A percentile compares a stretch with the other conserved stretches of the same genome.
These are phyloP conservation scores for Montipora foliosa DNA, from an alignment of 64 coral and sea anemone genomes.

Conservation along the genomic window DNA sequence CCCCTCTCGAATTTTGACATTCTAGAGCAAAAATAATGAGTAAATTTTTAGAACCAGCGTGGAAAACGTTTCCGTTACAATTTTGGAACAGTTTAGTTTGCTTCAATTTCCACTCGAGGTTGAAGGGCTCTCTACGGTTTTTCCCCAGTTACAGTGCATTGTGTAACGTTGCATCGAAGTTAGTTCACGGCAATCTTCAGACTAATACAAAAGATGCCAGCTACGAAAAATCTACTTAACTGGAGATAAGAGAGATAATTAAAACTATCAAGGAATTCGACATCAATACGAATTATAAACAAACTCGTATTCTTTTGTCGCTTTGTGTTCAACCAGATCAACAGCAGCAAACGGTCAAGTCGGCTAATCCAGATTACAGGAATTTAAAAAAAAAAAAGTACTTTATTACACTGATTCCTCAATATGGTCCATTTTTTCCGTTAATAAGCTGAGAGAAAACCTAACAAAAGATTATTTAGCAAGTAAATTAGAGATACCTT, in stretches of 20 bases:
- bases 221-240: neutral
- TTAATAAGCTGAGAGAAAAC: neutral
- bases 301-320: neutral
- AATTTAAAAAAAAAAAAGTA: neutral
- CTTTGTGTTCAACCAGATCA: neutral
- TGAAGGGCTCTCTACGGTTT: neutral
- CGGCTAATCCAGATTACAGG: too few species aligned
- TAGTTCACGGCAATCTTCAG: neutral
- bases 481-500: neutral
- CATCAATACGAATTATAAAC: neutral
- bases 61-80: neutral
- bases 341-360: neutral
- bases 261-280: slow-evolving; percentile 6
- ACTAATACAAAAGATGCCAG: neutral
- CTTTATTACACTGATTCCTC: neutral
- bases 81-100: neutral
- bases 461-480: neutral
- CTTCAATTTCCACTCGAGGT: neutral
- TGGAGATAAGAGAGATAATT: neutral
- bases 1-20: neutral
- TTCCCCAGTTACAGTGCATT: neutral
- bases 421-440: neutral
- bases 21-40: too few species aligned
- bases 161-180: neutral
- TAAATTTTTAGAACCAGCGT: too few species aligned